A percentile compares a stretch with the other conserved stretches of the same genome.
Conservation (phyloP, 2,113 vertebrate genomes). For the Chionodraco myersi region DNA sequence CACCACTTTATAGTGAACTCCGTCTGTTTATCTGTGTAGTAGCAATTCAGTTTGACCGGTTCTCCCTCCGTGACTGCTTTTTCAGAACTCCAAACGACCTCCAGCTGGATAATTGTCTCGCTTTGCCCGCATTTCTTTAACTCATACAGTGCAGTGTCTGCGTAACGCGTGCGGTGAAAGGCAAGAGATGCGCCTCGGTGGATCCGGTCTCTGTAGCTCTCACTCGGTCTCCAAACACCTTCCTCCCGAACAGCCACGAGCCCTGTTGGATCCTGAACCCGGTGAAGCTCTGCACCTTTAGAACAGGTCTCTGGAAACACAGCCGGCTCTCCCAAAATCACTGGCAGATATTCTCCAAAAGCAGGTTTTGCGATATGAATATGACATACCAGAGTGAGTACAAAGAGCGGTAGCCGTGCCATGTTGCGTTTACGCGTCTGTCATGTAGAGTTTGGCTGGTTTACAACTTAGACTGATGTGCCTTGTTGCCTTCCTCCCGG, state of each 20-base stretch:
- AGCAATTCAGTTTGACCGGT: neutral
- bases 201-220: neutral
- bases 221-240: neutral
- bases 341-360: neutral
- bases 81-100: neutral
- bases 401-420: neutral
- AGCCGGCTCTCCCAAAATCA: neutral
- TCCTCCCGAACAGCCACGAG: neutral
- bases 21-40: neutral
- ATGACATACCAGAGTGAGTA: neutral
- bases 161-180: neutral
- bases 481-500: too few species aligned
- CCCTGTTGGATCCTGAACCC: neutral
- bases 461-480: too few species aligned
- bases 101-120: fast-evolving
- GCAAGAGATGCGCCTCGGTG: neutral
- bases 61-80: neutral
- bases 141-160: neutral
- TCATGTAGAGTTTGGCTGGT: too few species aligned
- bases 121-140: neutral
- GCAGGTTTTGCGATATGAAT: neutral
- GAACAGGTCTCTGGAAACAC: neutral
- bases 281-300: neutral
- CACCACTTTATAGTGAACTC: neutral
- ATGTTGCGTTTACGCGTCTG: neutral